Conservation (phyloP, 30 jellyfish, hydroid and myxozoan genomes). For the Sanderia malayensis region DNA sequence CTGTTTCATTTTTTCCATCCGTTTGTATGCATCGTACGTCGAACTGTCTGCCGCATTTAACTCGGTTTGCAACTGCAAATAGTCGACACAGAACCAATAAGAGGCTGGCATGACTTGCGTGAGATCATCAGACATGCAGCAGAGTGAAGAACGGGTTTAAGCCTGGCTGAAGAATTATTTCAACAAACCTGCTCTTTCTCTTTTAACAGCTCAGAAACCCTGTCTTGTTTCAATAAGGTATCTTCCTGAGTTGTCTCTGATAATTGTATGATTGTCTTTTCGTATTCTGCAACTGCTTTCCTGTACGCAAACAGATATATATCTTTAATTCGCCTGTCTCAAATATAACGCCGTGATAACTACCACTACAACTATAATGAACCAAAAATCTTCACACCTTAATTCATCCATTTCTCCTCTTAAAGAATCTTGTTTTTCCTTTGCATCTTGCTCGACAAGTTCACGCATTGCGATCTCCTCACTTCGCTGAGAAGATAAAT, state of each 20-base stretch:
- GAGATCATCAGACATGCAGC: too few species aligned
- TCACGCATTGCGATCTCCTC: conserved; percentile 97
- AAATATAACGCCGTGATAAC: too few species aligned
- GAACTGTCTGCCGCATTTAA: conserved; percentile 77
- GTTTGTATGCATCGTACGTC: conserved; percentile 80
- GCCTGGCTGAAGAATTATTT: not conserved
- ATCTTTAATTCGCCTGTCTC: too few species aligned
- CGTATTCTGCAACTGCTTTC: conserved; percentile 94
- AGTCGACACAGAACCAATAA: not conserved
- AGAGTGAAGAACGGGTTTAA: not conserved
- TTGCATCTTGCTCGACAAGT: conserved; percentile 86
- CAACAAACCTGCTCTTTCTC: conserved; percentile 91
- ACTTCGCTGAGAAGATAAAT: conserved; percentile 56
- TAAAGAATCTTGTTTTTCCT: conserved; percentile 73
- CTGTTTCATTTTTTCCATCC: conserved; percentile 81
- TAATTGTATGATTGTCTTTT: conserved; percentile 85
- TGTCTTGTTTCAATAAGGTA: conserved; percentile 81
- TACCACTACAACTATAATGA: too few species aligned
- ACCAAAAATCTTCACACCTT: too few species aligned
- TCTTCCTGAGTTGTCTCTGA: conserved; percentile 92
- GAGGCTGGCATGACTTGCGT: too few species aligned
- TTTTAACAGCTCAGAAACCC: conserved; percentile 78
- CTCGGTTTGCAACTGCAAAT: conserved; percentile 74
- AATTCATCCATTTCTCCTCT: conserved; percentile 74
- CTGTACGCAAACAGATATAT: conserved; percentile 8